A percentile compares a stretch with the other conserved stretches of the same genome.
These are phyloP conservation scores for Hemibagrus guttatus DNA, from an alignment of 2,797 vertebrate species.

Conservation along the genomic window DNA sequence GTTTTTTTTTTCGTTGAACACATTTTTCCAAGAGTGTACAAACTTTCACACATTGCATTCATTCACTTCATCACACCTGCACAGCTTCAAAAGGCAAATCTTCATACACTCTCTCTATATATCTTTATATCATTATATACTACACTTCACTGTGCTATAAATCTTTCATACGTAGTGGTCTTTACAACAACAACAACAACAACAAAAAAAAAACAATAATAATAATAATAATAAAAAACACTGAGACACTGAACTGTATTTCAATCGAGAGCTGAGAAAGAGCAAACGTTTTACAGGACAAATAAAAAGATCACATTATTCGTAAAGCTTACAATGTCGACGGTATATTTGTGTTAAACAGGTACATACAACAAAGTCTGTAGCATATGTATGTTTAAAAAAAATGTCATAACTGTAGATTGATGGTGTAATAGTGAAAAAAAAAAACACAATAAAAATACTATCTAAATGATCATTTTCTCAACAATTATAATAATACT, in stretches of 20 bases:
- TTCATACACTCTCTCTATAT: not conserved
- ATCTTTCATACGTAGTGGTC: slow-evolving; percentile 66
- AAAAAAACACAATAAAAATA: slow-evolving; percentile 70
- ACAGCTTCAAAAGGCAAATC: slow-evolving; percentile 10
- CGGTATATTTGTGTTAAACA: slow-evolving; percentile 66
- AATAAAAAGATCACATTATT: slow-evolving; percentile 75
- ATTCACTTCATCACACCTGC: not conserved
- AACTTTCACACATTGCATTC: not conserved
- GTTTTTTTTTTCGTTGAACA: not conserved
- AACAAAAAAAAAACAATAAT: not conserved
- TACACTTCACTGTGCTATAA: slow-evolving; percentile 45
- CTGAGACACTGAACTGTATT: not conserved
- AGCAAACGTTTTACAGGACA: slow-evolving; percentile 58
- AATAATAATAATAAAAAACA: not conserved
- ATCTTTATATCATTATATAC: slow-evolving; percentile 39
- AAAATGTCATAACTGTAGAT: slow-evolving; percentile 69
- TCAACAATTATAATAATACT: slow-evolving; percentile 78
- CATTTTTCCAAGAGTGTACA: slow-evolving; percentile 1
- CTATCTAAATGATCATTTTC: slow-evolving; percentile 74
- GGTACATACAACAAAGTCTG: slow-evolving; percentile 69
- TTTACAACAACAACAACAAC: slow-evolving; percentile 50
- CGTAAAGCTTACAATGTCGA: slow-evolving; percentile 79
- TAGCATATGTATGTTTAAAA: slow-evolving; percentile 66
- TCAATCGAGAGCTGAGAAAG: slow-evolving; percentile 57
- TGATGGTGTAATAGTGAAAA: slow-evolving; percentile 71